Evolutionary conservation across 2,113 vertebrate genomes (phyloP).

Genomic region (Tachysurus vachellii): DNA sequence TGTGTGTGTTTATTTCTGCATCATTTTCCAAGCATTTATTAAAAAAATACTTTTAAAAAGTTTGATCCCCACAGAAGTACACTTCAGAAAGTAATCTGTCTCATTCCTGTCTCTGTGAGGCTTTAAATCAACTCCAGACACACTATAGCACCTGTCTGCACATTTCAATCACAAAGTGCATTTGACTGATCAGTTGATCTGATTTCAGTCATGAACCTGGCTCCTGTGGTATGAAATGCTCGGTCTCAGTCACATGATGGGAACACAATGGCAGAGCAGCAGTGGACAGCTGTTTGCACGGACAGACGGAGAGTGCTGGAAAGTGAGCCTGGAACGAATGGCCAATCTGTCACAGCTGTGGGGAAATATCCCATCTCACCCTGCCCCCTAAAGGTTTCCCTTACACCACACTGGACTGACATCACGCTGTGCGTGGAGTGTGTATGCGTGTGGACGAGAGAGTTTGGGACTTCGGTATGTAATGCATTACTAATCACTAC

Average conservation of each 20-base stretch:
- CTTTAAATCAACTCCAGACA: not conserved
- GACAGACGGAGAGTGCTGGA: conserved; percentile 40
- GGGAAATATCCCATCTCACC: conserved; percentile 41
- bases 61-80: not conserved
- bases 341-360: conserved; percentile 58
- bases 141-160: conserved; percentile 29
- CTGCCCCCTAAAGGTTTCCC: conserved; percentile 37
- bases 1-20: conserved; percentile 39
- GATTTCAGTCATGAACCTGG: conserved; percentile 22
- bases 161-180: conserved; percentile 10
- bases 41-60: conserved; percentile 34
- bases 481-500: conserved; percentile 16
- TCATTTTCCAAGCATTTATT: conserved; percentile 72
- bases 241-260: conserved; percentile 18
- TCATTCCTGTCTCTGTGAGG: not conserved
- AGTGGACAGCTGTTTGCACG: conserved; percentile 49
- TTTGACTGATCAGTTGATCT: conserved; percentile 17
- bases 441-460: not conserved
- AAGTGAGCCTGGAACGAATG: conserved; percentile 43
- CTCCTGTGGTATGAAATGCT: conserved; percentile 19
- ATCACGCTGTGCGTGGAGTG: not conserved
- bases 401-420: conserved; percentile 29
- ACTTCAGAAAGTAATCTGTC: not conserved
- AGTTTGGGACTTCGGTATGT: not conserved
- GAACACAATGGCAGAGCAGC: conserved; percentile 30